Percentiles rank a stretch among this genome's conserved stretches.
These are phyloP conservation scores for Micronisus gabar DNA, from an alignment of 2,113 vertebrate species.

Conservation along the genomic window DNA sequence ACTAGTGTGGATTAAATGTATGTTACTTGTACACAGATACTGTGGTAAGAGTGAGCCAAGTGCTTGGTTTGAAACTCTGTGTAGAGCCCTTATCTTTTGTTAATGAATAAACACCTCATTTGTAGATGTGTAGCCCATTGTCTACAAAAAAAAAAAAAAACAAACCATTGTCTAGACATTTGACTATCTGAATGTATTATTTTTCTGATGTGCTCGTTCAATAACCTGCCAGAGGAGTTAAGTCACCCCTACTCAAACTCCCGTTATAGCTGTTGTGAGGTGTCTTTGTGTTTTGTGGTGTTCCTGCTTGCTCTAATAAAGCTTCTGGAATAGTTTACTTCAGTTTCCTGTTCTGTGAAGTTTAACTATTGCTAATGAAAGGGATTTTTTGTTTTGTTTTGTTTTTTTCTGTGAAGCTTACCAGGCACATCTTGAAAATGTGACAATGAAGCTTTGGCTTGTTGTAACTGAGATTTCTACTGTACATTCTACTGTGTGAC, in stretches of 20 bases:
- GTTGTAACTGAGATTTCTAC: neutral
- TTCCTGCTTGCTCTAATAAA: neutral
- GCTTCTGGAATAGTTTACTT: neutral
- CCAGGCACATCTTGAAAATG: neutral
- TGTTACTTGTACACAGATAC: neutral
- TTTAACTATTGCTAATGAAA: neutral
- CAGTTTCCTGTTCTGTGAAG: neutral
- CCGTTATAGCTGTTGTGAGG: neutral
- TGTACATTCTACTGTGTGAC: accelerated
- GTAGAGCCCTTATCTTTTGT: neutral
- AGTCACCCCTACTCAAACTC: accelerated
- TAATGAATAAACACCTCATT: neutral
- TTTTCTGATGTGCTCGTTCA: neutral
- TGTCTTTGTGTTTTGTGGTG: neutral
- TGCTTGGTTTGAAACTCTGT: neutral
- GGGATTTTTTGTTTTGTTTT: neutral
- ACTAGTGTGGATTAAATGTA: neutral
- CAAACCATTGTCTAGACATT: neutral
- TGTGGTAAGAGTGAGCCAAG: neutral
- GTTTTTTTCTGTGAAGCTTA: neutral
- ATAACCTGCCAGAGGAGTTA: neutral
- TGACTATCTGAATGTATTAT: neutral
- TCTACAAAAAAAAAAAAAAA: no score
- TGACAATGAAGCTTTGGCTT: accelerated
- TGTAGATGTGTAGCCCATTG: neutral